A percentile compares a stretch with the other conserved stretches of the same genome.
Evolutionary conservation across 1,140 invertebrate genomes (phyloP).

Genomic region (Patella vulgata): DNA sequence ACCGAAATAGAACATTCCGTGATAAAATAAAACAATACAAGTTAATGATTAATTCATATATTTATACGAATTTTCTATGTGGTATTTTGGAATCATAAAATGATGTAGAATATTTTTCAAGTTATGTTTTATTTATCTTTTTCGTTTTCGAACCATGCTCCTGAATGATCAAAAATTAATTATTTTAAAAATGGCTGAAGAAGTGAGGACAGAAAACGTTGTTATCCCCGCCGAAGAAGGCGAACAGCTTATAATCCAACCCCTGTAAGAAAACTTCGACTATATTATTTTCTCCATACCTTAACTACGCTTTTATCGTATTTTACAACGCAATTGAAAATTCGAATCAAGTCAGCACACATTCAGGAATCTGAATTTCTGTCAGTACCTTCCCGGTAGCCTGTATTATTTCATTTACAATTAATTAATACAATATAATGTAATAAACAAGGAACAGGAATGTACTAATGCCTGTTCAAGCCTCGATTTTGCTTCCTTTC

Average conservation of each 20-base stretch:
- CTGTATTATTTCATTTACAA: not conserved
- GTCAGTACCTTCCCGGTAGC: not conserved
- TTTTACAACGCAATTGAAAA: not conserved
- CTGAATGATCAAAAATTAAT: no score
- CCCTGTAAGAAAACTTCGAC: constrained; percentile 40
- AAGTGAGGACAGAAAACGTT: constrained; percentile 44
- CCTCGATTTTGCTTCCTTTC: no score
- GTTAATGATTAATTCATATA: no score
- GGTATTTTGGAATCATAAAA: no score
- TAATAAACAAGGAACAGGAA: no score
- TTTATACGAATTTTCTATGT: no score
- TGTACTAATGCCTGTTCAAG: no score
- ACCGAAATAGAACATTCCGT: no score
- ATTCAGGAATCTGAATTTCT: not conserved
- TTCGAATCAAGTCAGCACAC: not conserved
- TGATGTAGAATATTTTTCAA: no score
- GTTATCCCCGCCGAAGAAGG: constrained; percentile 58
- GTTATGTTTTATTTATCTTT: no score
- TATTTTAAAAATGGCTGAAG: constrained; percentile 49
- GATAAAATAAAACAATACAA: no score
- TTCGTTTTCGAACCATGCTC: no score
- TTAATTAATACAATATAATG: not conserved
- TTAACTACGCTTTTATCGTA: not conserved
- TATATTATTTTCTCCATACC: not conserved
- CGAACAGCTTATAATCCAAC: constrained; percentile 55